These are phyloP conservation scores for Varanus salvator DNA, from an alignment of 2,113 vertebrate genomes.

Conservation along the genomic window DNA sequence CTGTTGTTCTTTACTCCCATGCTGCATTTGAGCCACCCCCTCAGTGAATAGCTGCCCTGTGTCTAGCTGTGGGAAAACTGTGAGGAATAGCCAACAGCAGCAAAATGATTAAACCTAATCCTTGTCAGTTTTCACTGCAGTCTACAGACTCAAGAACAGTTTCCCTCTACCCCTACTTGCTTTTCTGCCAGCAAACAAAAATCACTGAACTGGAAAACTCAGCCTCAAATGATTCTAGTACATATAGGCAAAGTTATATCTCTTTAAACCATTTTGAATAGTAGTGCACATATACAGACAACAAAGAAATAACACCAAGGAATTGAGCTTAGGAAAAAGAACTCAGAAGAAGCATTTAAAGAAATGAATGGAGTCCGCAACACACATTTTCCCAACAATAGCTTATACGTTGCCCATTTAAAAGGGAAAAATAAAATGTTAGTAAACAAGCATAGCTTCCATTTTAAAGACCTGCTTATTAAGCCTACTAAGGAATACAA, in stretches of 20 bases:
- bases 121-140: conserved; percentile 7
- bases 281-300: not conserved
- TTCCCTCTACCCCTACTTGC: not conserved
- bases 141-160: not conserved
- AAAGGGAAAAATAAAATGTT: not conserved
- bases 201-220: not conserved
- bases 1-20: conserved; percentile 21
- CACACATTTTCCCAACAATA: not conserved
- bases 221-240: not conserved
- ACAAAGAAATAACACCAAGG: not conserved
- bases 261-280: conserved; percentile 10
- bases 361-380: not conserved
- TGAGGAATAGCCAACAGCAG: not conserved
- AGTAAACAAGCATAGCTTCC: not conserved
- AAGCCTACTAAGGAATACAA: not conserved
- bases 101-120: conserved; percentile 12
- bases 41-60: conserved; percentile 30
- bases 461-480: not conserved
- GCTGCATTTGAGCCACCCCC: conserved; percentile 25
- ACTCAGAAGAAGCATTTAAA: not conserved
- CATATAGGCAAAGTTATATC: not conserved
- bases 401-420: not conserved
- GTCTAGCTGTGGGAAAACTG: conserved; percentile 15
- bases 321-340: not conserved
- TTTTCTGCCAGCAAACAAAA: not conserved